A percentile compares a stretch with the other conserved stretches of the same genome.
These are phyloP conservation scores for Hippoglossus hippoglossus DNA, from an alignment of 2,797 vertebrate genomes.

Conservation along the genomic window DNA sequence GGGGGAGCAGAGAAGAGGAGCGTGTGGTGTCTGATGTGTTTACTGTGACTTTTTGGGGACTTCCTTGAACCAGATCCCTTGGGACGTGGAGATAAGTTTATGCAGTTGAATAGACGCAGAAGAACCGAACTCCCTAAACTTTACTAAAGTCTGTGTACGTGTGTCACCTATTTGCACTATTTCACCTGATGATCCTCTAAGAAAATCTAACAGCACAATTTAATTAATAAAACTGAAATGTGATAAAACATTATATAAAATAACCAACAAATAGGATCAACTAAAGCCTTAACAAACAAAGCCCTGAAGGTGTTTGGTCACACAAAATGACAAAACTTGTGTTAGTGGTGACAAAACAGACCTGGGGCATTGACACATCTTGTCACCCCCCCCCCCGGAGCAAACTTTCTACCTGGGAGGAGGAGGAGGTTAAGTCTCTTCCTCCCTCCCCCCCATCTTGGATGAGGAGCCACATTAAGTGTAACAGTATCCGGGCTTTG, in stretches of 20 bases:
- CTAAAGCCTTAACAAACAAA: too few relatives aligned
- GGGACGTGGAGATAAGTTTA: constrained; percentile 26
- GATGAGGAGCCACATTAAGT: constrained; percentile 37
- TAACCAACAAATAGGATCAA: too few relatives aligned
- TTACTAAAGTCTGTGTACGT: background rate
- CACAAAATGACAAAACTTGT: too few relatives aligned
- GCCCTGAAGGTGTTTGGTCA: too few relatives aligned
- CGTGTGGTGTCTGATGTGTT: constrained; percentile 22
- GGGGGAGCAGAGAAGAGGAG: constrained; percentile 26
- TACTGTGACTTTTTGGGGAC: constrained; percentile 38
- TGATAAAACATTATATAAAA: too few relatives aligned
- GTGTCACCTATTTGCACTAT: too few relatives aligned
- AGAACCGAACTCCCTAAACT: background rate
- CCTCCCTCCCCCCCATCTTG: constrained; percentile 9
- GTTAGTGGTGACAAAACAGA: too few relatives aligned
- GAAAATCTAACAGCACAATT: too few relatives aligned
- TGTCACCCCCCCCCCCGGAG: too few relatives aligned
- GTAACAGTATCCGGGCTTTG: constrained; percentile 45
- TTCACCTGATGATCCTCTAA: too few relatives aligned
- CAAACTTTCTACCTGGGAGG: constrained; percentile 17
- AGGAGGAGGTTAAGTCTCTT: background rate
- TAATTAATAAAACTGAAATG: too few relatives aligned
- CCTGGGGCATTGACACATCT: too few relatives aligned
- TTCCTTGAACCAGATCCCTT: constrained; percentile 46
- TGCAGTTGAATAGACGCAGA: background rate